Evolutionary conservation across 2,888 invertebrate genomes (phyloP), one percentile per base, ranked within the genome.

Genomic region (Ichneumoninae sp.): DNA sequence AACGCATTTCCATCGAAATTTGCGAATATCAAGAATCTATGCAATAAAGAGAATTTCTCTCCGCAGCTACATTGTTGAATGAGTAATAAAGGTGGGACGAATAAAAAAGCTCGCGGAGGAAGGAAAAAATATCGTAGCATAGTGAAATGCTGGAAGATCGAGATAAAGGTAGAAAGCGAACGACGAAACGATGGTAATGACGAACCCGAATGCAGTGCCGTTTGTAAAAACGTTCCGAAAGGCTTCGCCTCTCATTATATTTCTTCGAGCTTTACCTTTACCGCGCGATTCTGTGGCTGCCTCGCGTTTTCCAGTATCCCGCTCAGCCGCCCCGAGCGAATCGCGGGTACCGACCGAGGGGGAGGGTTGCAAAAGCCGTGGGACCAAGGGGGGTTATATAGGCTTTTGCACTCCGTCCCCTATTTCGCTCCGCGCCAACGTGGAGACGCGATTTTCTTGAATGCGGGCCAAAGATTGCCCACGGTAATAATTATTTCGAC

Each of bases 401-500:
- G 30, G 62, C 62, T 44, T 68, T 69, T 19, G 72, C 52, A 47
- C 57, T 71, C 13, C 36, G 60, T 65, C 75, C 70, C 72, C 65
- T 54, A 79, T 76, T 79, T 72, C 22, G 36, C 79, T 36, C 54
- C 68, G 69, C 26, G 30, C 26, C 36, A 44, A 40, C 40, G 60
- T 57, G 65, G 62, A 82, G 77, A 50, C 86, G 87, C 87, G 86
- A 90, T 89, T 87, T 86, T 88, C 90, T 89, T 90, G 90, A 88
- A 90, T 86, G 84, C 88, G 83, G 84, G 85, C 87, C 87, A 88
- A 90, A 90, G 89, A 91, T 90, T 91, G 90, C 89, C 87, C 76
- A 88, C 87, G 89, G 89, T 89, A 90, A 91, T 90, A 91, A 90
- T 91, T 91, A 90, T 90, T 89, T 89, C 86, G 79, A 44, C 54